Percentiles rank a stretch among this genome's conserved stretches.
These are phyloP conservation scores for Adela reaumurella DNA, from an alignment of 2,888 invertebrate species.

Conservation along the genomic window DNA sequence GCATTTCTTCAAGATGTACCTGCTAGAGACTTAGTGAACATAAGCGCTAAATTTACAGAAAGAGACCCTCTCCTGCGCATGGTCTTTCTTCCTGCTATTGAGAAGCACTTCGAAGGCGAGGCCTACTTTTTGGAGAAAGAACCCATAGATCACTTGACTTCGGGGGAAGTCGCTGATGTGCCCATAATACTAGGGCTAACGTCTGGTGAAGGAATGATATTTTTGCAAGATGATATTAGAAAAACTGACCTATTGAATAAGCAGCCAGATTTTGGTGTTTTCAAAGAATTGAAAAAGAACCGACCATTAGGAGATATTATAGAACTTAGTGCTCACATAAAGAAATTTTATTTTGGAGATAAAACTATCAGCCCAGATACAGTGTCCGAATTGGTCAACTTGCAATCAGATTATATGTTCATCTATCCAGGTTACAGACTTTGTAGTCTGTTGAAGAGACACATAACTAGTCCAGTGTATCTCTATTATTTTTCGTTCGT, in stretches of 20 bases:
- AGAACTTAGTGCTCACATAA: background rate
- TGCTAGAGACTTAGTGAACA: constrained; percentile 17
- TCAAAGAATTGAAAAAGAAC: background rate
- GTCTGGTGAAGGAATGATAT: background rate
- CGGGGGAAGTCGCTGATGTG: background rate
- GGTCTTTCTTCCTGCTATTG: background rate
- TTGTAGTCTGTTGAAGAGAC: too few species aligned
- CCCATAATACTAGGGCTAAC: background rate
- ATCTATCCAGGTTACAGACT: background rate
- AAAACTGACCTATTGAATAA: background rate
- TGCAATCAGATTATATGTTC: background rate
- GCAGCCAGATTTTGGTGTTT: background rate
- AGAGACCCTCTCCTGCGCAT: background rate
- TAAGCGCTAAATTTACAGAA: background rate
- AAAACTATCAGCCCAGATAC: background rate
- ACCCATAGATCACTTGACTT: background rate
- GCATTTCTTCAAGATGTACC: constrained; percentile 24
- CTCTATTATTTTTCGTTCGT: background rate
- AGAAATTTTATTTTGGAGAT: background rate
- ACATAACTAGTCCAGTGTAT: background rate
- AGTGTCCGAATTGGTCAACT: background rate
- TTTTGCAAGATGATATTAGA: background rate
- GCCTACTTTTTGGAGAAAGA: background rate
- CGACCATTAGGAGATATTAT: background rate
- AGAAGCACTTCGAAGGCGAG: background rate